These are phyloP conservation scores for Trematomus loennbergii DNA, from an alignment of 2,113 vertebrate genomes.

Conservation along the genomic window DNA sequence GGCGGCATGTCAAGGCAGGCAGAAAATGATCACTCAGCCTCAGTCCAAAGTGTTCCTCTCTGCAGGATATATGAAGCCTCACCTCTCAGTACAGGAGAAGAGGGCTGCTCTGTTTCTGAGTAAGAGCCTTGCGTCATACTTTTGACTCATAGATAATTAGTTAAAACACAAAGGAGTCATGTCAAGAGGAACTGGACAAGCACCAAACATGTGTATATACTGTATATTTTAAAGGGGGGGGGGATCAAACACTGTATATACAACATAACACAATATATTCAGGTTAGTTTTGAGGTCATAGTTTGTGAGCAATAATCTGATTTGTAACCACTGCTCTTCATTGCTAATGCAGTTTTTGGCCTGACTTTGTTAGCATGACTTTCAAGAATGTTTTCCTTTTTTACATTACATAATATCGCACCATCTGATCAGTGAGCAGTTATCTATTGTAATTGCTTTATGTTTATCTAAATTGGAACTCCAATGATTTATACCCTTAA, in stretches of 20 bases:
- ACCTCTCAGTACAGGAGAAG: constrained; percentile 16
- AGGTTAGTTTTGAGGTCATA: constrained; percentile 1
- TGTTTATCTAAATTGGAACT: background rate
- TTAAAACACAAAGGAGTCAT: background rate
- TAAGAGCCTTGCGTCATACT: constrained; percentile 13
- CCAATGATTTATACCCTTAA: background rate
- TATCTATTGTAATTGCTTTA: too few relatives aligned
- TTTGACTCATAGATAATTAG: background rate
- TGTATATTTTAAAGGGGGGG: constrained; percentile 1
- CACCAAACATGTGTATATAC: background rate
- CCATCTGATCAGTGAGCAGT: background rate
- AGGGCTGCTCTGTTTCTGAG: background rate
- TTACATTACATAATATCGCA: background rate
- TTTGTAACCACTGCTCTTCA: background rate
- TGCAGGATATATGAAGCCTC: constrained; percentile 26
- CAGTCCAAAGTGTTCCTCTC: constrained; percentile 56
- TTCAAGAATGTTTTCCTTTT: background rate
- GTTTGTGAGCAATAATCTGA: constrained; percentile 4
- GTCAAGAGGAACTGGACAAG: background rate
- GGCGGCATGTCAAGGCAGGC: constrained; percentile 77
- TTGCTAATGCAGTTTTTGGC: background rate
- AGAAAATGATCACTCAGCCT: constrained; percentile 61
- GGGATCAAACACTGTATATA: background rate
- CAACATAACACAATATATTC: background rate
- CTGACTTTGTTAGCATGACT: background rate